A percentile compares a stretch with the other conserved stretches of the same genome.
Conservation (phyloP, 2,888 invertebrate species). For the Scrobipalpa atriplicella region DNA sequence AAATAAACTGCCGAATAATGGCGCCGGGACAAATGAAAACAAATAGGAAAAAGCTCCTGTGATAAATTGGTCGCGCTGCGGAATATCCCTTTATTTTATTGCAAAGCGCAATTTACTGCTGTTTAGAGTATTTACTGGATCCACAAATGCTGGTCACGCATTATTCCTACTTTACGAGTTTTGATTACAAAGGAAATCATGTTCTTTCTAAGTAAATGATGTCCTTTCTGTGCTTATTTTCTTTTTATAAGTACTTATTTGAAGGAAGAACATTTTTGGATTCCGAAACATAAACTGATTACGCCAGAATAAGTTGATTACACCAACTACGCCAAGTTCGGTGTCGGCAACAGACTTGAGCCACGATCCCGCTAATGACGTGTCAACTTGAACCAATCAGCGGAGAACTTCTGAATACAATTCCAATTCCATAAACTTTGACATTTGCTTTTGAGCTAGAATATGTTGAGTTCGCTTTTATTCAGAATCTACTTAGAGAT, state of each 20-base stretch:
- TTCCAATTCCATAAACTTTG: slow-evolving; percentile 3
- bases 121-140: slow-evolving; percentile 36
- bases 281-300: neutral
- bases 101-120: slow-evolving; percentile 55
- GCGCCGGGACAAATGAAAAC: slow-evolving; percentile 67
- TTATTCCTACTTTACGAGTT: slow-evolving; percentile 24
- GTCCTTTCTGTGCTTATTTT: neutral
- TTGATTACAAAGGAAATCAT: slow-evolving; percentile 29
- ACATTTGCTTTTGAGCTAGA: slow-evolving; percentile 11
- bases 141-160: slow-evolving; percentile 30
- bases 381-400: slow-evolving; percentile 39
- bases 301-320: slow-evolving; percentile 27
- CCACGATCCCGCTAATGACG: slow-evolving; percentile 38
- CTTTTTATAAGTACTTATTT: too few species aligned
- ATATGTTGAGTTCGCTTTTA: neutral
- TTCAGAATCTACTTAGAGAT: slow-evolving; percentile 10
- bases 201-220: neutral
- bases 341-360: slow-evolving; percentile 20
- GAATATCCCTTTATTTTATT: slow-evolving; percentile 59
- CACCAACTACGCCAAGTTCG: slow-evolving; percentile 17
- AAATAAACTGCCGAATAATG: slow-evolving; percentile 66
- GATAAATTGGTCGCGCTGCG: slow-evolving; percentile 60
- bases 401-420: slow-evolving; percentile 21
- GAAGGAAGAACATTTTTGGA: neutral
- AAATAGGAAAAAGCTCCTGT: slow-evolving; percentile 62